Evolutionary conservation across 2,888 invertebrate genomes (phyloP), one percentile per base, ranked within the genome.

Genomic region (Pristionchus mayeri): DNA sequence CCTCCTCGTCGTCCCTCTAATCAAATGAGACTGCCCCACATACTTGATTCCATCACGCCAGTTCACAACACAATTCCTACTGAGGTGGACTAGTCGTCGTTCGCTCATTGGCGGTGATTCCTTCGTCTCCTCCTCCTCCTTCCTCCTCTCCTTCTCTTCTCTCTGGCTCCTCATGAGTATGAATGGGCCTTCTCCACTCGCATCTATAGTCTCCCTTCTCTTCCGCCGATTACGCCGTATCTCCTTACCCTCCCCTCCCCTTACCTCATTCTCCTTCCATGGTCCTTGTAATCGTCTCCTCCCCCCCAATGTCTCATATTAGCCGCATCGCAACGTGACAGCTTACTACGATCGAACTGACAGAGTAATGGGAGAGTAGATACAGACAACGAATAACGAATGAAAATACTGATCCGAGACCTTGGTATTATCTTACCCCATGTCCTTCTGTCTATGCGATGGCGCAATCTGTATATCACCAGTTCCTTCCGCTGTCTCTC

Each of bases 271-370:
- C 71, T 40, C 34, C 34, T 34, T 44, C 40, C 63, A 34, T 63
- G n/a, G 37, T 71, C 71, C 71, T 71, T 40, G 37, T 71, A 71
- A 71, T 71, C 71, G 71, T 71, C 71, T n/a, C 24, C 24, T 44
- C 40, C 71, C 40, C 71, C 40, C 71, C 71, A 71, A 71, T 71
- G 71, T 71, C 71, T 71, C 71, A 40, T 71, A 71, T 71, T 71
- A 71, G 71, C 71, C 67, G 21, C 21, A 7, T 67, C 67, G 37
- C 71, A 4, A 44, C 40, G 71, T 44, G 71, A 71, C 71, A 71
- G 44, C 71, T 44, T 44, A 71, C 71, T 71, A 37, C 44, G 24
- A 40, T 1, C 4, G 24, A 18, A 40, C 40, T 71, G 24, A n/a
- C 37, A n/a, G 40, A 34, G 7, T 34, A 34, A 30, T n/a, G 71